These are phyloP conservation scores for Amphipoea lucens DNA, from an alignment of 2,888 invertebrate genomes.

Conservation along the genomic window DNA sequence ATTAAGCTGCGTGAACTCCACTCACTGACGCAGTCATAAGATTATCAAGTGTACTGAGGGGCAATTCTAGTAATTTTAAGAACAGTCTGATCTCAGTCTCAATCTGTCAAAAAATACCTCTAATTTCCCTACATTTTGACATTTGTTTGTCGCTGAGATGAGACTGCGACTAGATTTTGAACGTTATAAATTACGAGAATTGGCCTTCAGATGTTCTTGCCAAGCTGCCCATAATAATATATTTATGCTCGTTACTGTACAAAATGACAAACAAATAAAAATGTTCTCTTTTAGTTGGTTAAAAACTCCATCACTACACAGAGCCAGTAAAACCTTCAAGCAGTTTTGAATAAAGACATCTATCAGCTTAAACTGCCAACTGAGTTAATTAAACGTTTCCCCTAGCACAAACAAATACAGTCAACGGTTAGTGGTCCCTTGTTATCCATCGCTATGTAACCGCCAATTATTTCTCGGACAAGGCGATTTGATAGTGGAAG, in stretches of 20 bases:
- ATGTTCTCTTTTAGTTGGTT: background rate
- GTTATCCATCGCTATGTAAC: slow-evolving; percentile 40
- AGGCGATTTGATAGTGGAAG: background rate
- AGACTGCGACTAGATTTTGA: too few species aligned
- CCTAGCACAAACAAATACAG: slow-evolving; percentile 29
- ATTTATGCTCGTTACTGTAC: background rate
- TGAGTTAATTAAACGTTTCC: slow-evolving; percentile 49
- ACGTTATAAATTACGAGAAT: too few species aligned
- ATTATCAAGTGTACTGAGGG: background rate
- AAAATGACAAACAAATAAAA: background rate
- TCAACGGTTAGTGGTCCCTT: slow-evolving; percentile 23
- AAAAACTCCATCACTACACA: background rate
- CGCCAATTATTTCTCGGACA: slow-evolving; percentile 43
- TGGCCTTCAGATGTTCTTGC: too few species aligned
- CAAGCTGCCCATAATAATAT: too few species aligned
- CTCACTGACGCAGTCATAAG: background rate
- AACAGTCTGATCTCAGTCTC: too few species aligned
- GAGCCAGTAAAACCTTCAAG: background rate
- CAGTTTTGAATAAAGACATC: background rate
- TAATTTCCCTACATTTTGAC: too few species aligned
- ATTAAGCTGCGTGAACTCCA: too few species aligned
- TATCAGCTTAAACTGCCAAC: slow-evolving; percentile 31
- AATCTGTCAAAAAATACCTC: too few species aligned
- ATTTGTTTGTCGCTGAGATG: too few species aligned
- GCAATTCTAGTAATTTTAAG: too few species aligned